phyloP scores from a whole-genome alignment of 2,797 vertebrate species.

The Myotis planiceps region DNA sequence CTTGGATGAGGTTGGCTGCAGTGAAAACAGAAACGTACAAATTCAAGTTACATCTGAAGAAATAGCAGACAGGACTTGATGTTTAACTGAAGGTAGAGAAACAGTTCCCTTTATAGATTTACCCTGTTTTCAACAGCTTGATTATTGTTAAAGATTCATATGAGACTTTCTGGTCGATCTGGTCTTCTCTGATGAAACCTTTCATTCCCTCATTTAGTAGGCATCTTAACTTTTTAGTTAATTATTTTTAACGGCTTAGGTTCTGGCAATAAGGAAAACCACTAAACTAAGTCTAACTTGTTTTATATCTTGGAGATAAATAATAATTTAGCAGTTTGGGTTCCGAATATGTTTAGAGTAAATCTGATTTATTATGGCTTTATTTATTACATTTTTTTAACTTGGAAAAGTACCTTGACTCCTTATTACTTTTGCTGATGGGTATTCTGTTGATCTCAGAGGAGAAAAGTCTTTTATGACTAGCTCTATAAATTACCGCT shows the following conservation, averaged over 20 bases:
- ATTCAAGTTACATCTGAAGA: neutral
- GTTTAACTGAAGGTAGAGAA: neutral
- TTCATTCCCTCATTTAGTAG: neutral
- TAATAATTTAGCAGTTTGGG: neutral
- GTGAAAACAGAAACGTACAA: neutral
- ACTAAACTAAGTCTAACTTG: neutral
- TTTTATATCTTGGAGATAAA: conserved; percentile 3
- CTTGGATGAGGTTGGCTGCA: neutral
- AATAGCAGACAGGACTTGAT: neutral
- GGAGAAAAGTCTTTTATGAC: conserved; percentile 8
- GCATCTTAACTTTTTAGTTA: neutral
- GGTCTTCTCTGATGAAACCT: neutral
- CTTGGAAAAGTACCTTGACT: neutral
- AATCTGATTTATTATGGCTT: conserved; percentile 23
- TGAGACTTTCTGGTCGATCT: neutral
- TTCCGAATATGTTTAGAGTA: conserved; percentile 22
- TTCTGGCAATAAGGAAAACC: neutral
- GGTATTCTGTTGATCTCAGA: neutral
- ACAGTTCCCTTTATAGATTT: neutral
- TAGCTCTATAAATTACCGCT: neutral
- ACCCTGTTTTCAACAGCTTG: neutral
- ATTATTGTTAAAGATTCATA: neutral
- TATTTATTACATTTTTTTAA: neutral
- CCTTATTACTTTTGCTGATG: conserved; percentile 28
- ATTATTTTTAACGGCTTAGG: neutral